A percentile compares a stretch with the other conserved stretches of the same genome.
Evolutionary conservation across 2,888 invertebrate species (phyloP).

Genomic region (Hirtodrosophila confusa): DNA sequence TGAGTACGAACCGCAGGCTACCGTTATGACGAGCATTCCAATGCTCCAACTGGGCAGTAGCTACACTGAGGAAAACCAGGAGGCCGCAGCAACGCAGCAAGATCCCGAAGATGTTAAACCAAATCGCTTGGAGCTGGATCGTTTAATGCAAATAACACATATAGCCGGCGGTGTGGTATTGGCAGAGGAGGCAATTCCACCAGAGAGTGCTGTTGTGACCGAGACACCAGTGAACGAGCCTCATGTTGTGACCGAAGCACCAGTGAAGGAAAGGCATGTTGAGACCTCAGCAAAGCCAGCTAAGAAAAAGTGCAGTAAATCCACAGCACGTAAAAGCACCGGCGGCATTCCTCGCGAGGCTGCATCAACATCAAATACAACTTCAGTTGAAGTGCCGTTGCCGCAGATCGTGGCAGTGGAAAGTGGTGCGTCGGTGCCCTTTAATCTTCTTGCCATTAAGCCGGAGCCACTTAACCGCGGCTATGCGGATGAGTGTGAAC

Average conservation of each 20-base stretch:
- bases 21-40: conserved; percentile 80
- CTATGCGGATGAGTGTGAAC: conserved; percentile 65
- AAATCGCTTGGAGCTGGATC: conserved; percentile 78
- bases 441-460: conserved; percentile 64
- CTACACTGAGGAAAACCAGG: conserved; percentile 38
- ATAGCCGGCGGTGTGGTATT: conserved; percentile 76
- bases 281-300: conserved; percentile 6
- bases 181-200: conserved; percentile 57
- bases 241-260: conserved; percentile 1
- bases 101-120: conserved; percentile 78
- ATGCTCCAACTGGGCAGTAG: conserved; percentile 72
- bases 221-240: no score
- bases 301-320: conserved; percentile 20
- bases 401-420: conserved; percentile 70
- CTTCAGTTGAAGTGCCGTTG: conserved; percentile 16
- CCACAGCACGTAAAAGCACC: conserved; percentile 61
- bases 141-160: conserved; percentile 76
- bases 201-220: conserved; percentile 22
- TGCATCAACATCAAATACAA: not conserved
- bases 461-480: conserved; percentile 76
- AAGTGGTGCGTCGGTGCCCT: conserved; percentile 54
- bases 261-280: conserved; percentile 20
- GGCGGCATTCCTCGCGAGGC: conserved; percentile 27
- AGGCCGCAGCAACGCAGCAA: not conserved
- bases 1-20: conserved; percentile 39